Conservation (phyloP, 2,888 invertebrate genomes). For the Lissonota sp. region DNA sequence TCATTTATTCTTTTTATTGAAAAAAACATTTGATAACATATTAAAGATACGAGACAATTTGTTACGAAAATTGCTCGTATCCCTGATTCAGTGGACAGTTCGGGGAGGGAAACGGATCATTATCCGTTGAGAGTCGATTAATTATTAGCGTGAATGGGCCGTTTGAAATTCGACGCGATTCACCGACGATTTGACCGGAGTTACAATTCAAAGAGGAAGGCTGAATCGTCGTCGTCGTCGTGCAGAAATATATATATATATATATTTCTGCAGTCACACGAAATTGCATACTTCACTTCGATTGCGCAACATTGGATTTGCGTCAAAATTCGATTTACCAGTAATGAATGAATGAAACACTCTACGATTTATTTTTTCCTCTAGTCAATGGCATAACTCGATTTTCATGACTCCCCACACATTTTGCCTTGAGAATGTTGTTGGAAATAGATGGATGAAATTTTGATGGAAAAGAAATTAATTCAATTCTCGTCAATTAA, state of each 20-base stretch:
- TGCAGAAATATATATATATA: no score
- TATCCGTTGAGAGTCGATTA: slow-evolving; percentile 7
- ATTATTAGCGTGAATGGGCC: slow-evolving; percentile 10
- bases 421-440: no score
- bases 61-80: background rate
- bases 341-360: slow-evolving; percentile 20
- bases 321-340: background rate
- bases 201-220: background rate
- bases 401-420: background rate
- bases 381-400: background rate
- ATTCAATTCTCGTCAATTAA: no score
- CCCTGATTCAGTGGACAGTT: no score
- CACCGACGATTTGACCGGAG: slow-evolving; percentile 26
- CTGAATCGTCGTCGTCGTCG: slow-evolving; percentile 7
- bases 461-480: no score
- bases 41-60: background rate
- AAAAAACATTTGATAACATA: background rate
- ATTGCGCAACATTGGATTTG: slow-evolving; percentile 26
- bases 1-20: background rate
- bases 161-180: slow-evolving; percentile 33
- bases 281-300: slow-evolving; percentile 24
- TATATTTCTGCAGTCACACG: no score
- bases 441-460: no score
- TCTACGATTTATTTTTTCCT: background rate
- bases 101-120: background rate